These are phyloP conservation scores for Lepilemur septentrionalis DNA, from an alignment of 2,797 vertebrate species.

Conservation along the genomic window DNA sequence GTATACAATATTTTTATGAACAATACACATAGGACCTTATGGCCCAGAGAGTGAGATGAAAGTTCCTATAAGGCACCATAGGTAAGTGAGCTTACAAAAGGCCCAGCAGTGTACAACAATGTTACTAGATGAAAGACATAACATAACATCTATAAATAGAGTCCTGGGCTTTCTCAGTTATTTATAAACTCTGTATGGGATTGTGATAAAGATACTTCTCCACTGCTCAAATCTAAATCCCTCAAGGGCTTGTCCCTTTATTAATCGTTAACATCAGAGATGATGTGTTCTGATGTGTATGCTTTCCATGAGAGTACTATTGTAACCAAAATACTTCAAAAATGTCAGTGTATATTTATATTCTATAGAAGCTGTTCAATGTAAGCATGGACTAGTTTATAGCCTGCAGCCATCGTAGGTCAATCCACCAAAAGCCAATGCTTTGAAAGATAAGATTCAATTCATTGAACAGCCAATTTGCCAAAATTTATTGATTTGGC, in stretches of 20 bases:
- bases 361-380: not conserved
- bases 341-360: not conserved
- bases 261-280: slow-evolving; percentile 65
- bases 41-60: not conserved
- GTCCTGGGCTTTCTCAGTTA: slow-evolving; percentile 31
- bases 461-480: not conserved
- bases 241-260: slow-evolving; percentile 60
- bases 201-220: slow-evolving; percentile 69
- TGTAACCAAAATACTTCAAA: slow-evolving; percentile 68
- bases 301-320: not conserved
- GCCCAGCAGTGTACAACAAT: slow-evolving; percentile 2
- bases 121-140: slow-evolving; percentile 63
- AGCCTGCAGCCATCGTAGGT: not conserved
- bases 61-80: slow-evolving; percentile 66
- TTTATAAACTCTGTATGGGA: slow-evolving; percentile 74
- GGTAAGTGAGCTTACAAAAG: slow-evolving; percentile 58
- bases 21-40: not conserved
- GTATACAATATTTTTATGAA: not conserved
- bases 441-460: slow-evolving; percentile 29
- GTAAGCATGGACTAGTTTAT: not conserved
- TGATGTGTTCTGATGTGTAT: slow-evolving; percentile 7
- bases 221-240: slow-evolving; percentile 66
- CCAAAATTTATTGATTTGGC: not conserved
- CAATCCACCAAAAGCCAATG: not conserved
- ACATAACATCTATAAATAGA: slow-evolving; percentile 42